Base-by-base conservation (phyloP, 2,888 invertebrate genomes). In the Argyresthia albistria region DNA sequence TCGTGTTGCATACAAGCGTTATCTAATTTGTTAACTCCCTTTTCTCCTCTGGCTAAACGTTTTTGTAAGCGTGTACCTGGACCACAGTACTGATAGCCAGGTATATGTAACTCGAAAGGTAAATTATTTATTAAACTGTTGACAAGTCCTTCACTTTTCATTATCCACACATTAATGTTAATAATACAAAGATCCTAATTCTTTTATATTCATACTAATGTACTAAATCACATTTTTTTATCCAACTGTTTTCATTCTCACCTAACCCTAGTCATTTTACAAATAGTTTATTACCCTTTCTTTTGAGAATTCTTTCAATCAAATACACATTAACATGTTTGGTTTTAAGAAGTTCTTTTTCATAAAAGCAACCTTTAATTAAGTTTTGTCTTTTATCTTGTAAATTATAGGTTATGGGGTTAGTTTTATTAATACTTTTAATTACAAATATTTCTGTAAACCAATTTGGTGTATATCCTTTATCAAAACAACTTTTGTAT, bases 41-140 rank as follows among this genome's bases (percentile, higher is more conserved):
- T 53, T 60, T 76, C 72, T 12, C 69, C 70, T 37, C 73, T 64
- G 63, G 7, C 58, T 59, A 55, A 62, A 59, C 54, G 60, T 65
- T 59, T 62, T 59, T 55, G 50, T 62, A 59, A 57, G 53, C 59
- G 66, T 51, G 63, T 63, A 1, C 63, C 63, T 0, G 62, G 62
- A 0, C 61, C 62, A 48, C 62, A 63, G 49, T 58, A 63, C 16
- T 66, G 58, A 46, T 62, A 63, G 10, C 64, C 64, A 15, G 64
- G 66, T 52, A 52, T 15, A 45, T 47, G 50, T 46, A 51, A 43
- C 46, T 54, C 54, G 47, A 54, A 25, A 7, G 54, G 54, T 35
- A 54, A 45, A 15, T 54, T 46, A 47, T 54, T 51, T 35, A 54
- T 54, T 42, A 51, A 39, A 35, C 36, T 35, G 36, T 55, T 55